These are phyloP conservation scores for Lycophotia porphyrea DNA, from an alignment of 2,888 invertebrate species.

Conservation along the genomic window DNA sequence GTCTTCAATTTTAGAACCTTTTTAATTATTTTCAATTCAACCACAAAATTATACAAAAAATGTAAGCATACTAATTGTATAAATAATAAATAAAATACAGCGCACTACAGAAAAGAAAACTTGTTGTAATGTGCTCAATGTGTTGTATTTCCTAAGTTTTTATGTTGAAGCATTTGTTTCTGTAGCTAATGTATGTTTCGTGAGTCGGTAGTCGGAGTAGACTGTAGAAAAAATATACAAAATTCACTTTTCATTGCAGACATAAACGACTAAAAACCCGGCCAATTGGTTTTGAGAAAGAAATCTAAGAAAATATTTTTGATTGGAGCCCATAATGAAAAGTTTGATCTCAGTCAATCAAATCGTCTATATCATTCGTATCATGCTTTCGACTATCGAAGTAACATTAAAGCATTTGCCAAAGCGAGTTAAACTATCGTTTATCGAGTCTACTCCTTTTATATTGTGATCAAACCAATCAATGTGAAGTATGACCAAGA, in stretches of 20 bases:
- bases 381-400: constrained; percentile 79
- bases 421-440: constrained; percentile 82
- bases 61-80: constrained; percentile 49
- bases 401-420: constrained; percentile 82
- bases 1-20: constrained; percentile 27
- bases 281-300: constrained; percentile 74
- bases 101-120: constrained; percentile 77
- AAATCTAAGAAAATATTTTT: constrained; percentile 68
- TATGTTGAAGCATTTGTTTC: constrained; percentile 70
- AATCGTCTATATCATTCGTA: constrained; percentile 73
- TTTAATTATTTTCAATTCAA: constrained; percentile 50
- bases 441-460: constrained; percentile 83
- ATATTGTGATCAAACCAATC: constrained; percentile 85
- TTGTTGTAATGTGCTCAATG: constrained; percentile 76
- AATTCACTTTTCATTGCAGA: constrained; percentile 85
- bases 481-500: constrained; percentile 87
- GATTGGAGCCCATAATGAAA: constrained; percentile 83
- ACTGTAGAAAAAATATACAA: constrained; percentile 72
- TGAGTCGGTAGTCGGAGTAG: constrained; percentile 73
- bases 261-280: constrained; percentile 72
- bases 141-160: constrained; percentile 70
- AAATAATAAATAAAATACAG: constrained; percentile 64
- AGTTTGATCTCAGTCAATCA: constrained; percentile 74
- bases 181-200: constrained; percentile 65
- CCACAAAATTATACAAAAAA: constrained; percentile 25